Percentiles rank a stretch among this genome's conserved stretches.
These are phyloP conservation scores for Leptodactylus fuscus DNA, from an alignment of 2,113 vertebrate genomes.

Conservation along the genomic window DNA sequence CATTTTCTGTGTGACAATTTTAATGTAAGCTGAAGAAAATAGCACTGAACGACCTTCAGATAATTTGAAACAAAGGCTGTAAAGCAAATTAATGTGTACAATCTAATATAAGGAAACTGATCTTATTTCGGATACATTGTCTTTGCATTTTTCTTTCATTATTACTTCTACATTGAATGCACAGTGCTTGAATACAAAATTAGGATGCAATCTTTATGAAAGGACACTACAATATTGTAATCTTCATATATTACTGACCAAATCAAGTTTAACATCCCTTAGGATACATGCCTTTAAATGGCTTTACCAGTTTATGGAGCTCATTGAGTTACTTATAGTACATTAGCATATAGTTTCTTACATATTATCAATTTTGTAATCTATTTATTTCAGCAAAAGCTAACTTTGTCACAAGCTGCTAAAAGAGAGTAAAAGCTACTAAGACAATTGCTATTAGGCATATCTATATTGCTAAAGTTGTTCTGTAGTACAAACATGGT, in stretches of 20 bases:
- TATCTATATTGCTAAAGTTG: no score
- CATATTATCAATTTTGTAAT: no score
- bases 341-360: no score
- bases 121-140: conserved; percentile 44
- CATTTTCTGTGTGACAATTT: conserved; percentile 9
- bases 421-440: no score
- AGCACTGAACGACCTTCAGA: conserved; percentile 39
- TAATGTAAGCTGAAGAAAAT: conserved; percentile 32
- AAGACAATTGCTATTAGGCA: no score
- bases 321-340: conserved; percentile 1
- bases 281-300: conserved; percentile 25
- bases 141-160: conserved; percentile 40
- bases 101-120: conserved; percentile 41
- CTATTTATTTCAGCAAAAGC: no score
- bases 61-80: conserved; percentile 39
- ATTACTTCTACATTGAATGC: conserved; percentile 44
- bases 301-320: conserved; percentile 4
- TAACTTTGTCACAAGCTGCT: no score
- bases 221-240: neutral
- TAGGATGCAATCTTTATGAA: conserved; percentile 42
- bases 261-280: conserved; percentile 40
- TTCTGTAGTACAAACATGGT: no score
- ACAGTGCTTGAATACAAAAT: conserved; percentile 30
- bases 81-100: conserved; percentile 41
- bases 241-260: conserved; percentile 21